These are phyloP conservation scores for Drusus annulatus DNA, from an alignment of 1,140 invertebrate genomes.

Conservation along the genomic window DNA sequence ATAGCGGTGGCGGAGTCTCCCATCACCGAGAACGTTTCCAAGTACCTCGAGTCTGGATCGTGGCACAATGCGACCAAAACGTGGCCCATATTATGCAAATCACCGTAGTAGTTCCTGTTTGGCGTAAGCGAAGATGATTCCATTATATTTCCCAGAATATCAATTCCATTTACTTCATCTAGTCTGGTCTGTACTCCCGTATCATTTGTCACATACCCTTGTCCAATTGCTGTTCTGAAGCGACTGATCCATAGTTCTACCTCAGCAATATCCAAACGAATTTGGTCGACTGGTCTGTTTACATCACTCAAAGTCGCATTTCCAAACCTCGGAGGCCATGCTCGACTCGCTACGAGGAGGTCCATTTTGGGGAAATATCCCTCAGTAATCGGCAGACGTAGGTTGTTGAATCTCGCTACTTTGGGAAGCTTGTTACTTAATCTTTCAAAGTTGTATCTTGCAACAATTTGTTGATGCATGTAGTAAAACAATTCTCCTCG, in stretches of 20 bases:
- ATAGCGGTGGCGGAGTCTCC: constrained; percentile 81
- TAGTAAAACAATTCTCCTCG: constrained; percentile 85
- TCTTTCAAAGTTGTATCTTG: constrained; percentile 80
- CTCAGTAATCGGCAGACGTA: constrained; percentile 75
- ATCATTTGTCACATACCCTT: constrained; percentile 71
- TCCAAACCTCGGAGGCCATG: constrained; percentile 65
- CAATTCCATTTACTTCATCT: constrained; percentile 81
- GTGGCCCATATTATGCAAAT: constrained; percentile 82
- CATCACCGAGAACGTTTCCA: constrained; percentile 75
- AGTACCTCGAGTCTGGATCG: constrained; percentile 75
- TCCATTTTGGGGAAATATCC: constrained; percentile 84
- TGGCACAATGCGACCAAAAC: constrained; percentile 77
- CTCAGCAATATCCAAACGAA: constrained; percentile 77
- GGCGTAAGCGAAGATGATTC: constrained; percentile 81
- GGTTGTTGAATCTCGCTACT: constrained; percentile 73
- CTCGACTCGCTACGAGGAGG: constrained; percentile 71
- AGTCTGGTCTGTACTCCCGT: constrained; percentile 72
- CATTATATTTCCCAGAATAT: constrained; percentile 85
- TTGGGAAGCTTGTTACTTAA: constrained; percentile 75
- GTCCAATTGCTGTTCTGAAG: constrained; percentile 82
- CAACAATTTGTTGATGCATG: constrained; percentile 83
- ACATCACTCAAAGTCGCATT: constrained; percentile 76
- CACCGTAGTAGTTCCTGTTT: constrained; percentile 80
- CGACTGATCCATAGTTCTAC: constrained; percentile 82
- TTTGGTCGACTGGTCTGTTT: constrained; percentile 77